Base-by-base conservation (phyloP, 2,888 invertebrate species). In the Ephialtes manifestator region DNA sequence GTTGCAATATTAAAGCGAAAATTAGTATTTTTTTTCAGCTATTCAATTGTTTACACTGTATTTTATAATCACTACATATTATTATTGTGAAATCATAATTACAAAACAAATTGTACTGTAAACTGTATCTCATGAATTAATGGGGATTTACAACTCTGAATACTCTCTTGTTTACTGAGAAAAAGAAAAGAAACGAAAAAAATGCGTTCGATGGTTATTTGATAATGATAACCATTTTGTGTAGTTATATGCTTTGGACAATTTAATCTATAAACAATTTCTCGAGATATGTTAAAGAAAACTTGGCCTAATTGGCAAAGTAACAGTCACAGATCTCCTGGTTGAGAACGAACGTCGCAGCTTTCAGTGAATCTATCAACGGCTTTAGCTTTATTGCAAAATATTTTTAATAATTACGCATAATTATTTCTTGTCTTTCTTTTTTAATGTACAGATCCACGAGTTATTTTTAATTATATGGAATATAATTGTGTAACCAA, bases 381-480 rank as follows among this genome's bases (percentile, higher is more conserved):
- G 72, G 71, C 79, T 85, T 82, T 71, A 76, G 81, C 78, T 81
- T 75, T 55, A 82, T 65, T 39, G 70, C 65, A 74, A 70, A 63
- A 83, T 83, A 67, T 85, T 83, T 83, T 75, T n/a, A n/a, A n/a
- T 58, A 48, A n/a, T 65, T 58, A 24, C 48, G 60, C 35, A 31
- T 28, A 81, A 63, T 55, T 39, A 65, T 18, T 31, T 79, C 67
- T 72, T 20, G 46, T 18, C 20, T 82, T 71, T 72, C n/a, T 46
- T n/a, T 74, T 74, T 77, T 68, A 53, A 68, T 80, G 82, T 79
- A 86, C 74, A 86, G 53, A 84, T 76, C 55, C 48, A 67, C 63
- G 76, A 53, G 39, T 81, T 70, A 60, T 71, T 70, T 63, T 71
- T 18, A 83, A 65, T 63, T n/a, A 72, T 46, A 55, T 53, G 58